These are phyloP conservation scores for Callocephalon fimbriatum DNA, from an alignment of 2,113 vertebrate species.

Conservation along the genomic window DNA sequence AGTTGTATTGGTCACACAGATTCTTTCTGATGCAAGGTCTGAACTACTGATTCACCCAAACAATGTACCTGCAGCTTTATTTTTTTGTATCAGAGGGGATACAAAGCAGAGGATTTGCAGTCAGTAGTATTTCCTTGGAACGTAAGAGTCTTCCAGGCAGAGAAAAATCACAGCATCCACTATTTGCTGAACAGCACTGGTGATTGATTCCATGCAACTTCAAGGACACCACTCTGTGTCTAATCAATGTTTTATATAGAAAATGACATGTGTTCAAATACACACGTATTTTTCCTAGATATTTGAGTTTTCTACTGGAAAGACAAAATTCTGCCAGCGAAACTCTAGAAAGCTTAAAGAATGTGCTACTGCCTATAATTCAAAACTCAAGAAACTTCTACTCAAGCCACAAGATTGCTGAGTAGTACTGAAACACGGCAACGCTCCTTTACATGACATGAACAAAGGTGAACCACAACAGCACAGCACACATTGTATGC, in stretches of 20 bases:
- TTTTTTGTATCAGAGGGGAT: neutral
- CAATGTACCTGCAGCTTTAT: neutral
- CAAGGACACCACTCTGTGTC: neutral
- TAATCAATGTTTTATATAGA: neutral
- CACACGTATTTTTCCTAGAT: neutral
- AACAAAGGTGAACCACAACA: neutral
- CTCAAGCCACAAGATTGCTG: neutral
- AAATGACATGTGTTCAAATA: neutral
- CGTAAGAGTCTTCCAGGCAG: neutral
- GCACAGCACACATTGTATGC: fast-evolving
- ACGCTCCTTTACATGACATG: fast-evolving
- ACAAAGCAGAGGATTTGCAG: neutral
- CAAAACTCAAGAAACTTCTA: neutral
- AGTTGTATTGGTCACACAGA: neutral
- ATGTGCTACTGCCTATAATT: neutral
- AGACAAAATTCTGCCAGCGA: neutral
- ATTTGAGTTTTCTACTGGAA: neutral
- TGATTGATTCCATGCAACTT: neutral
- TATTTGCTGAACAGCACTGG: neutral
- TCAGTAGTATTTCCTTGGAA: neutral
- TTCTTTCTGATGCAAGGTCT: neutral
- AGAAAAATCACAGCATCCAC: neutral
- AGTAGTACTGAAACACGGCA: neutral
- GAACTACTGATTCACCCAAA: neutral
- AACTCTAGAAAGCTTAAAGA: neutral